Evolutionary conservation across 1,140 invertebrate genomes (phyloP).

Genomic region (Mya arenaria): DNA sequence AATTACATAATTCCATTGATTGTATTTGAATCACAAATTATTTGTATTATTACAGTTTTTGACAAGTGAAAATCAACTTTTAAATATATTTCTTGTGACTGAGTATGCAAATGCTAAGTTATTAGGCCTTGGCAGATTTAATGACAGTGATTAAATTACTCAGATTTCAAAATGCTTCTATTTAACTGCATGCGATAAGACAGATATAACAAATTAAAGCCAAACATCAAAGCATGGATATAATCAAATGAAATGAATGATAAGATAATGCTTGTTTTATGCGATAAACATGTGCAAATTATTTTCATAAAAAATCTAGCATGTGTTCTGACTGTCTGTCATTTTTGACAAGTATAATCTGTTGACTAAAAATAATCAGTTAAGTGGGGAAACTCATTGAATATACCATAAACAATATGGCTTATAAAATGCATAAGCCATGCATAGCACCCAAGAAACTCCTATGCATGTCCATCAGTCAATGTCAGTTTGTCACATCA

Average conservation of each 20-base stretch:
- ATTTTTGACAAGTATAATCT: not conserved
- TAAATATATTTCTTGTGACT: too few species aligned
- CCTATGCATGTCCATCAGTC: not conserved
- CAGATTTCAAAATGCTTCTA: not conserved
- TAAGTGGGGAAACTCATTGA: too few species aligned
- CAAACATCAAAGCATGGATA: not conserved
- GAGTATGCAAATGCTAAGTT: too few species aligned
- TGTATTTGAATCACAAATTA: too few species aligned
- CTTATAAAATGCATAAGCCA: too few species aligned
- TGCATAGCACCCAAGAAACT: too few species aligned
- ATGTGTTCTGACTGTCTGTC: not conserved
- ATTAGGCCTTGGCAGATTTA: too few species aligned
- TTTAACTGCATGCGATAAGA: too few species aligned
- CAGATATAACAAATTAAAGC: not conserved
- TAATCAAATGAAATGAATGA: not conserved
- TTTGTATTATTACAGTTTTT: too few species aligned
- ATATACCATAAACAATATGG: too few species aligned
- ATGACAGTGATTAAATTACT: not conserved
- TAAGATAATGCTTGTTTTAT: not conserved
- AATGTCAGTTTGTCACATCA: not conserved
- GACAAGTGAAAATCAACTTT: too few species aligned
- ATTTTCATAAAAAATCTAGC: not conserved
- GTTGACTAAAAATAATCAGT: not conserved
- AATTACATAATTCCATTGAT: too few species aligned
- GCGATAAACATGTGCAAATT: not conserved